Conservation (phyloP, 1,140 invertebrate species). For the Elysia chlorotica region DNA sequence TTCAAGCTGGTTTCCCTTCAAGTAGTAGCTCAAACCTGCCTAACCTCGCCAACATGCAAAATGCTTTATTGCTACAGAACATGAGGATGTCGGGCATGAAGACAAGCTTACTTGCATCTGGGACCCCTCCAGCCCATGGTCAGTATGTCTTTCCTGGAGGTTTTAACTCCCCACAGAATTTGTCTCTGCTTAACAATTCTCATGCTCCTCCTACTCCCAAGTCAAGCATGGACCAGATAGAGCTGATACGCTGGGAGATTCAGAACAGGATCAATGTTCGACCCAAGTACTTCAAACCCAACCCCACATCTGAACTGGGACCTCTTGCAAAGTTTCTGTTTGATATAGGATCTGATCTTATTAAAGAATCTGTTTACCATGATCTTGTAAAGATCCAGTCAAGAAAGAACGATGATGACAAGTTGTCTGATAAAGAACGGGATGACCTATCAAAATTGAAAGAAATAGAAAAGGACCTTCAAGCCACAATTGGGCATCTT, state of each 20-base stretch:
- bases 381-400: slow-evolving; percentile 88
- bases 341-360: slow-evolving; percentile 87
- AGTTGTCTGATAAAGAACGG: slow-evolving; percentile 76
- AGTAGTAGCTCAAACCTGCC: neutral
- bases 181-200: neutral
- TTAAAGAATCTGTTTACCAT: slow-evolving; percentile 90
- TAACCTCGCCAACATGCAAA: neutral
- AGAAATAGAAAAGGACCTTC: slow-evolving; percentile 68
- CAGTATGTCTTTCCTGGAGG: neutral
- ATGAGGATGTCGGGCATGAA: neutral
- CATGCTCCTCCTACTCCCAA: slow-evolving; percentile 73
- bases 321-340: slow-evolving; percentile 90
- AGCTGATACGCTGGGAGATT: slow-evolving; percentile 45
- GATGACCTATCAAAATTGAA: slow-evolving; percentile 83
- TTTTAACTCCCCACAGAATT: neutral
- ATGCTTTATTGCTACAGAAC: neutral
- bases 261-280: slow-evolving; percentile 40
- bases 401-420: slow-evolving; percentile 70
- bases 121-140: neutral
- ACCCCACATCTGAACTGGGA: slow-evolving; percentile 57
- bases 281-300: slow-evolving; percentile 42
- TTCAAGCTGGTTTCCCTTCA: neutral
- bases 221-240: slow-evolving; percentile 45
- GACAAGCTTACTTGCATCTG: neutral
- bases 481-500: slow-evolving; percentile 76